Evolutionary conservation across 2,113 vertebrate species (phyloP), one percentile per base, ranked within the genome.

Genomic region (Chrysemys picta): DNA sequence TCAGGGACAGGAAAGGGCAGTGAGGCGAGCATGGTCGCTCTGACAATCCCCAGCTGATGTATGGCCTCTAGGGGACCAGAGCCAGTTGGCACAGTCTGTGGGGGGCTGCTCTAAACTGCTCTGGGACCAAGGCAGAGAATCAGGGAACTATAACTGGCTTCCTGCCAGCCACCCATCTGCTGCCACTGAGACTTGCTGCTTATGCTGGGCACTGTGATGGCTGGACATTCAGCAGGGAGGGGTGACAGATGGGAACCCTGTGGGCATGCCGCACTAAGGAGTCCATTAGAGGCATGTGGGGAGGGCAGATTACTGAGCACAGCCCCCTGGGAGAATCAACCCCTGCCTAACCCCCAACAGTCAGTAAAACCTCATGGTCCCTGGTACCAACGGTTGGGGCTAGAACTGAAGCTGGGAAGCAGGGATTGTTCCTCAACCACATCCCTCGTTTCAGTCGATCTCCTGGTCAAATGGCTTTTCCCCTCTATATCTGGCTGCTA

Each of bases 401-500:
- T 4, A 4, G 16, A 22, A 42, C 0, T 56, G 47, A 69, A 4
- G 35, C 3, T 24, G 17, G 9, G 52, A 8, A 42, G 38, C 88
- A 5, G 29, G 16, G 83, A 5, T 25, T 42, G 47, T 31, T 45
- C 80, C 72, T n/a, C 45, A 4, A 17, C 4, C 2, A 5, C 47
- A 42, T 2, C 6, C 50, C 50, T 31, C 31, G 38, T 11, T 1
- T 13, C 52, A 62, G 21, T 14, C 17, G 13, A 62, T 8, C n/a
- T 12, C 13, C n/a, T 10, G 2, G 13, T 35, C 5, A 25, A 49
- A 9, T 0, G 3, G 1, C 11, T 3, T 35, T 31, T 62, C 29
- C 6, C 6, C 29, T 62, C 59, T 62, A 13, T 31, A 62, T 14
- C 59, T 35, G 59, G 59, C 59, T 2, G 12, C 10, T 52, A 16